Base-by-base conservation (phyloP, 2,888 invertebrate species). In the Melieria crassipennis region DNA sequence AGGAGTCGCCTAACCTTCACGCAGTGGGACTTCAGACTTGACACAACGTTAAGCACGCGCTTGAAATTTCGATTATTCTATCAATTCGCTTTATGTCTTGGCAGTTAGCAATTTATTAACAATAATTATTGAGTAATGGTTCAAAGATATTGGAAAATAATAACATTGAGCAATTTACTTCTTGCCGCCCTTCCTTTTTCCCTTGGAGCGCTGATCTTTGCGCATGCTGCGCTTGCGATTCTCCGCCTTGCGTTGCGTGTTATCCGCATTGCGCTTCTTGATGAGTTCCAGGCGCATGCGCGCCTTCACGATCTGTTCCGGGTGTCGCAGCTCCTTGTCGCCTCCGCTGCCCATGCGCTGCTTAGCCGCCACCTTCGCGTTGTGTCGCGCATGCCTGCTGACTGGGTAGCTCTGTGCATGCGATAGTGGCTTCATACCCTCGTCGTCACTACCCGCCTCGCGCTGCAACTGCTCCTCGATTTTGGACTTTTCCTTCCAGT, bases 351-450 rank as follows among this genome's bases (percentile, higher is more conserved):
- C 83, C 78, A 81, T 79, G 63, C 85, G 85, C 78, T 90, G 89
- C 84, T 91, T 91, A 73, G 89, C 87, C 76, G 91, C 90, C 4
- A 91, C 72, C 74, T 94, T 93, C 73, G 92, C 91, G 86, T 94
- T 95, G 84, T 94, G 93, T 63, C 92, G 91, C 63, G 92, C 92
- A 92, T 94, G 94, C 80, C 92, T 92, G 0, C 93, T 93, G 70
- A 90, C 88, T 79, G 87, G 85, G 80, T 86, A 84, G 3, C 85
- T 81, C 63, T 84, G 82, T 6, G 77, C 79, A 55, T 84, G 82
- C 6, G 84, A 80, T 30, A 82, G 68, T 0, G 83, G 81, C 66
- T 81, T 80, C n/a, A 79, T 76, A 50, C 82, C 82, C 66, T 83
- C 82, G 75, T 84, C 86, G 64, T 78, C 78, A 73, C 76, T 81